Evolutionary conservation across 2,797 vertebrate genomes (phyloP).

Genomic region (Monodelphis domestica): DNA sequence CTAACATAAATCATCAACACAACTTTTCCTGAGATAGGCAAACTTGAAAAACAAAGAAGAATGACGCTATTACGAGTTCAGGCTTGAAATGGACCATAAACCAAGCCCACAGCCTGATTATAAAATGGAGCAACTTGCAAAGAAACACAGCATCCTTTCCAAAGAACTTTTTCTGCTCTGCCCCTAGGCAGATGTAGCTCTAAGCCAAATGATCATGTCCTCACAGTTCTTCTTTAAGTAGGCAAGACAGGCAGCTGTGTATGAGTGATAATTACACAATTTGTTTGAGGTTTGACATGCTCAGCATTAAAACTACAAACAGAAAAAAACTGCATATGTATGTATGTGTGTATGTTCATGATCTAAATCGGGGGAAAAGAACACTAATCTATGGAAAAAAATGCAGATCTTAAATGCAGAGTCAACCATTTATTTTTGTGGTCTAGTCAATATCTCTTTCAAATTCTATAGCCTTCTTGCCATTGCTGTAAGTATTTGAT

Average conservation of each 20-base stretch:
- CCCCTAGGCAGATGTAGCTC: neutral
- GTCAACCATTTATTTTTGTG: constrained; percentile 4
- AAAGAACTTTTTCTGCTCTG: constrained; percentile 4
- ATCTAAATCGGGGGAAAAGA: constrained; percentile 49
- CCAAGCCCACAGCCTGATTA: accelerated
- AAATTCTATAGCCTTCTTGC: constrained; percentile 14
- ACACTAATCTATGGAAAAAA: neutral
- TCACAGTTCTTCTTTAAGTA: constrained; percentile 57
- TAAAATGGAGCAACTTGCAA: neutral
- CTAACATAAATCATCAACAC: neutral
- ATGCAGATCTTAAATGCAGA: constrained; percentile 33
- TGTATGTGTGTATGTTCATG: neutral
- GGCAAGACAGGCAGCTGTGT: constrained; percentile 73
- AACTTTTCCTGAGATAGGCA: constrained; percentile 57
- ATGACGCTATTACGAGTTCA: neutral
- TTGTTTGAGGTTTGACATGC: constrained; percentile 53
- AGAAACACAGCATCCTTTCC: constrained; percentile 6
- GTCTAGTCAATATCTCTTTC: neutral
- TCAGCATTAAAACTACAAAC: constrained; percentile 64
- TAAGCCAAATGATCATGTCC: neutral
- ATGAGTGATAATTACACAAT: constrained; percentile 63
- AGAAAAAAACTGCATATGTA: neutral
- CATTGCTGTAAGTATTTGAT: neutral
- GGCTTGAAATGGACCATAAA: constrained; percentile 25
- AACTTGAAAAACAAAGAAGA: constrained; percentile 50